These are phyloP conservation scores for Tetrax tetrax DNA, from an alignment of 2,113 vertebrate genomes.

Conservation along the genomic window DNA sequence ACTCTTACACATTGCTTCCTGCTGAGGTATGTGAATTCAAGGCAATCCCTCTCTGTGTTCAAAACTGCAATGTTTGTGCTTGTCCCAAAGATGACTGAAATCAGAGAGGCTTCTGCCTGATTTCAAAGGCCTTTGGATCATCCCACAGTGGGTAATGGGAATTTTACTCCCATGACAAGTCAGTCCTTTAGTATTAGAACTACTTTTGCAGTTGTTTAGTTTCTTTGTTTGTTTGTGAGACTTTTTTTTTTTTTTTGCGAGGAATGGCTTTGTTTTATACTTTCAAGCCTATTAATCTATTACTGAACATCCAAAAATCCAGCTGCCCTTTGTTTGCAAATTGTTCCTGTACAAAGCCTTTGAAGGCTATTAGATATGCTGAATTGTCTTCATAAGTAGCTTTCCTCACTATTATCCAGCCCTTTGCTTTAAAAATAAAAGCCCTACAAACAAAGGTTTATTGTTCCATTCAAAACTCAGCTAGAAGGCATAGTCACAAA, in stretches of 20 bases:
- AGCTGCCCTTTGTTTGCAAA: neutral
- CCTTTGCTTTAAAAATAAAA: constrained; percentile 9
- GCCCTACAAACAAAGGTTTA: constrained; percentile 27
- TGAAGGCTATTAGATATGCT: constrained; percentile 2
- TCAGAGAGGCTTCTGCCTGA: neutral
- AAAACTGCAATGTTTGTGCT: neutral
- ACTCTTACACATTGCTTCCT: constrained; percentile 93
- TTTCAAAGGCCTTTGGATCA: neutral
- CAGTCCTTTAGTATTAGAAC: neutral
- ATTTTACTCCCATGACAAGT: neutral
- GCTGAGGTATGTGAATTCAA: constrained; percentile 83
- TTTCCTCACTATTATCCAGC: neutral
- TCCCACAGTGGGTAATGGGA: neutral
- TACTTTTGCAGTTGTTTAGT: neutral
- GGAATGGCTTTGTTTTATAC: neutral
- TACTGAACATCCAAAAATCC: constrained; percentile 4
- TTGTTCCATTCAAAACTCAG: constrained; percentile 12
- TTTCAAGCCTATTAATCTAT: constrained; percentile 8
- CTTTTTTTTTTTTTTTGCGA: neutral
- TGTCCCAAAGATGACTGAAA: neutral
- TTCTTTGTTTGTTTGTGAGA: neutral
- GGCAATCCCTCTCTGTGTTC: neutral
- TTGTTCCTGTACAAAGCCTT: neutral
- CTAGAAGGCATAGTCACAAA: constrained; percentile 35
- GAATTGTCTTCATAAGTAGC: constrained; percentile 25